Evolutionary conservation across 2,797 vertebrate genomes (phyloP), one percentile per base, ranked within the genome.

Genomic region (Antennarius maculatus): DNA sequence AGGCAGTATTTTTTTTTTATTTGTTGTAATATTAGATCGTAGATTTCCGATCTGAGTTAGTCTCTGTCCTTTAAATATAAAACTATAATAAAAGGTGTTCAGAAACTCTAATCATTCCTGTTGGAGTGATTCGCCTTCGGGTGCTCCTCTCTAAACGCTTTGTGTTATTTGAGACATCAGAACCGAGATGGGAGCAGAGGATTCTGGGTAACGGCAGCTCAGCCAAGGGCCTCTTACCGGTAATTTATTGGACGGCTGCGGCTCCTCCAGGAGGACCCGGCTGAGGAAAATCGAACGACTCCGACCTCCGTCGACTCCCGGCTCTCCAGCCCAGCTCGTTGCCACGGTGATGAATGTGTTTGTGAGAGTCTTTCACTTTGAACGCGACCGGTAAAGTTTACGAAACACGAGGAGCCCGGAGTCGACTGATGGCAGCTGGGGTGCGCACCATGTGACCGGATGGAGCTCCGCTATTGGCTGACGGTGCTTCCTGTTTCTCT

Each of bases 171-270:
- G 48, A 70, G 62, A 66, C 69, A 69, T 86, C 74, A 69, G 70
- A 78, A 55, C 54, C 54, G 27, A 66, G 77, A 55, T 53, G 45
- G 74, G 58, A 78, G 65, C 71, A 55, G 74, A 59, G 54, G 57
- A 59, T 55, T 48, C 60, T 46, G 69, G 55, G 54, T 53, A 84
- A 72, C 74, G 66, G 53, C 72, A 68, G 71, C 71, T 52, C 46
- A 41, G 67, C 69, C 52, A 54, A 73, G 55, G 56, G 73, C 66
- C 80, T 77, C 71, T 85, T 77, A 84, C 77, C 55, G 7, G 57
- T 75, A 76, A 89, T 88, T 84, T 86, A 90, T 85, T 81, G 66
- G 74, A 79, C 76, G 29, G 66, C 63, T 55, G 65, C 71, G 48
- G 65, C 56, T 81, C 59, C 77, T 76, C 55, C 53, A 43, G 51